These are phyloP conservation scores for Lemur catta DNA, from an alignment of 2,797 vertebrate species.

Conservation along the genomic window DNA sequence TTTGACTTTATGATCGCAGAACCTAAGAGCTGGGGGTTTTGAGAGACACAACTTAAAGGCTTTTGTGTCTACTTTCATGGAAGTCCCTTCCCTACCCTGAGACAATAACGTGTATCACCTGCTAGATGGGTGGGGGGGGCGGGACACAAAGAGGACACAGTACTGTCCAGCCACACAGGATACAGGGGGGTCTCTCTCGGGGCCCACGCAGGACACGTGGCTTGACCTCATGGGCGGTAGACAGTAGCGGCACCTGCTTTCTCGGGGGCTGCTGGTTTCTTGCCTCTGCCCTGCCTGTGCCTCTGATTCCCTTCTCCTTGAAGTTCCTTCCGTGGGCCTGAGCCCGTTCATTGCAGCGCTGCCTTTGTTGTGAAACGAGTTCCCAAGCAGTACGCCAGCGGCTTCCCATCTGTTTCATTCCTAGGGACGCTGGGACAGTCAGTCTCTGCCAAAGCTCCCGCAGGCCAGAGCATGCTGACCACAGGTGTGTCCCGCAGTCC, in stretches of 20 bases:
- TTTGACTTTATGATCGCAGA: background rate
- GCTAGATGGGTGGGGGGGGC: too few relatives aligned
- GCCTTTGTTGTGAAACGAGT: background rate
- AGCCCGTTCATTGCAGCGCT: background rate
- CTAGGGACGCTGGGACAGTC: background rate
- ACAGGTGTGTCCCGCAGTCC: background rate
- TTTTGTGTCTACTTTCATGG: background rate
- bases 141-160: background rate
- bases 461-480: background rate
- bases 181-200: rapidly evolving
- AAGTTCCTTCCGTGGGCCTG: background rate
- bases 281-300: background rate
- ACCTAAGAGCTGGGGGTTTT: background rate
- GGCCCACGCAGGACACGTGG: background rate
- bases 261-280: background rate
- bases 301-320: background rate
- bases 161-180: background rate
- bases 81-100: background rate
- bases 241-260: background rate
- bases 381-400: rapidly evolving
- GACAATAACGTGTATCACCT: background rate
- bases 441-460: background rate
- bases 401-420: background rate
- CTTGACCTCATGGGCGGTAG: background rate
- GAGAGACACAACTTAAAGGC: background rate